Evolutionary conservation across 2,797 vertebrate genomes (phyloP).

Genomic region (Tolypeutes matacus): DNA sequence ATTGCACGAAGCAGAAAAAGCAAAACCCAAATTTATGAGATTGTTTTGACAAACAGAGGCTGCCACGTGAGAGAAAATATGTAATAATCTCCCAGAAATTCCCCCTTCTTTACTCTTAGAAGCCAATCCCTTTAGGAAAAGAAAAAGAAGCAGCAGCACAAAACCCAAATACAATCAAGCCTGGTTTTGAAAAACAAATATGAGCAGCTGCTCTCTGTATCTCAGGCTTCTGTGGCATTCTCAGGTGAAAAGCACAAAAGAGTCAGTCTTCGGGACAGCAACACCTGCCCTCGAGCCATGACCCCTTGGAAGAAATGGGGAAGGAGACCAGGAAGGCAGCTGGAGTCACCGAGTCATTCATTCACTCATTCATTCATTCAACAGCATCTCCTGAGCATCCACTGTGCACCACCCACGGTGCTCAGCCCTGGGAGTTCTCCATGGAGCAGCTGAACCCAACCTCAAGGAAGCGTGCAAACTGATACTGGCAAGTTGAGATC

Average conservation of each 20-base stretch:
- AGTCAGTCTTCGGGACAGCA: not conserved
- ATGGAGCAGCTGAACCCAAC: too few species aligned
- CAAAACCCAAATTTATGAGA: not conserved
- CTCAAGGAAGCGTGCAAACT: not conserved
- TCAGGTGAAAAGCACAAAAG: accelerated
- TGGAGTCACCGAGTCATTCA: accelerated
- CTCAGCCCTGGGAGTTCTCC: not conserved
- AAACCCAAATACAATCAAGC: slow-evolving; percentile 11
- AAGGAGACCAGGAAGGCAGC: accelerated
- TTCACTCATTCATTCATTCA: too few species aligned
- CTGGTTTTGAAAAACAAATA: not conserved
- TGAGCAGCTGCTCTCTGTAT: not conserved
- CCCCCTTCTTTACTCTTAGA: not conserved
- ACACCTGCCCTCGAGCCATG: accelerated
- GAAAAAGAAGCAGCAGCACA: too few species aligned
- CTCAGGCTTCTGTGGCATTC: not conserved
- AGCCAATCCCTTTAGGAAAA: not conserved
- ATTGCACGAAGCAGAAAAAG: not conserved
- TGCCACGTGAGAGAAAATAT: not conserved
- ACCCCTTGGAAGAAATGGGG: not conserved
- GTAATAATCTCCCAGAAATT: not conserved
- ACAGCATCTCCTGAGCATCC: too few species aligned
- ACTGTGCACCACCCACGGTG: accelerated
- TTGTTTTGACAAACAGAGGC: slow-evolving; percentile 50
- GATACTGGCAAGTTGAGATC: accelerated